Evolutionary conservation across 2,113 vertebrate genomes (phyloP).

Genomic region (Silurus meridionalis): DNA sequence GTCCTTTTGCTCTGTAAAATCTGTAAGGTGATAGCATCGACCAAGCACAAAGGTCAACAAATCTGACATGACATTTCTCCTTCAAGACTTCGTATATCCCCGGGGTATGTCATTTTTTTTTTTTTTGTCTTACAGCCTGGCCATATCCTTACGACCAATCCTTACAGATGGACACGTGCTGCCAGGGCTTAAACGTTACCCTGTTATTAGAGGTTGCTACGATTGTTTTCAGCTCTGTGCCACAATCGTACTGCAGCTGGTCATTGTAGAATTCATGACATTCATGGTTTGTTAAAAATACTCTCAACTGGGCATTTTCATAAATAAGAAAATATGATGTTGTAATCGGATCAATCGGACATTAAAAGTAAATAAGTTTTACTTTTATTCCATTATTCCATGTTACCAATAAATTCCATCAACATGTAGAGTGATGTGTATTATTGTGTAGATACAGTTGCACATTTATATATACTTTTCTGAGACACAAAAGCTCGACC

Average conservation of each 20-base stretch:
- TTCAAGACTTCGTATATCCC: background rate
- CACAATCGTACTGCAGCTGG: background rate
- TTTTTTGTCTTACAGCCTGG: background rate
- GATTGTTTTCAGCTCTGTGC: background rate
- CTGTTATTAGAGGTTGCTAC: background rate
- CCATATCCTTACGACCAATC: background rate
- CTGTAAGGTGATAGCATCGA: slow-evolving; percentile 2
- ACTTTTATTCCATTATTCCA: no score
- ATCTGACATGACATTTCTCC: background rate
- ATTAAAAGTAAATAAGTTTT: no score
- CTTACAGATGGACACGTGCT: background rate
- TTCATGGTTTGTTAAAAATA: background rate
- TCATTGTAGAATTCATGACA: background rate
- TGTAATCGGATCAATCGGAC: background rate
- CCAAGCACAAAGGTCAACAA: background rate
- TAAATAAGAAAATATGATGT: background rate
- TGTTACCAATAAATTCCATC: no score
- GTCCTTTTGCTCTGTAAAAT: slow-evolving; percentile 1
- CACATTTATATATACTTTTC: no score
- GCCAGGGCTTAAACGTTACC: background rate
- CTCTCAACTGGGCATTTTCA: background rate
- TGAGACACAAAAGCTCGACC: no score
- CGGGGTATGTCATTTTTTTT: background rate
- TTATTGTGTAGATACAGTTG: background rate
- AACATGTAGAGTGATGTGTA: background rate